phyloP scores from a whole-genome alignment of 2,113 vertebrate species.

The Callipepla squamata region DNA sequence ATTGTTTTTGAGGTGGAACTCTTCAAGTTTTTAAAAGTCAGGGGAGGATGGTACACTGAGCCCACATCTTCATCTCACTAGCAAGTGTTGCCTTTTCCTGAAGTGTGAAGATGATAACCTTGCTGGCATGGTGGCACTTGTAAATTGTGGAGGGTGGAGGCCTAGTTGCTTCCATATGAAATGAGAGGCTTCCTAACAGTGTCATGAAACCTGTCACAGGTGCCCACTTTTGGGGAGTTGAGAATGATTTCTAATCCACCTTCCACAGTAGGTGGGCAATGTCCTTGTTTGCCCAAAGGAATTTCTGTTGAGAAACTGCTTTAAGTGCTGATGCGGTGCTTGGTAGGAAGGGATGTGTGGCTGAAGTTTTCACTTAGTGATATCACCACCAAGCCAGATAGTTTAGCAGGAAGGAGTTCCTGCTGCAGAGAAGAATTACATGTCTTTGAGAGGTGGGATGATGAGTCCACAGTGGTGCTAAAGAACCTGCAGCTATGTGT shows the following conservation, averaged over 20 bases:
- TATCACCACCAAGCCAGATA: fast-evolving
- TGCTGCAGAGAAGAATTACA: background rate
- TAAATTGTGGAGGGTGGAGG: background rate
- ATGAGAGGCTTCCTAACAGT: too few relatives aligned
- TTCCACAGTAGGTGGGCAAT: background rate
- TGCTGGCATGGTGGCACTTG: background rate
- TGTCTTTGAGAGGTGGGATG: background rate
- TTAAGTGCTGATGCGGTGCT: fast-evolving
- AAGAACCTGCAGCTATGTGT: background rate
- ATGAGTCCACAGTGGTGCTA: background rate
- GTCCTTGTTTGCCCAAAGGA: background rate
- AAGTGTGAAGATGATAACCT: background rate
- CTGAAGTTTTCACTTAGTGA: background rate
- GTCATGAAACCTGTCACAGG: background rate
- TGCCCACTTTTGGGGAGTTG: background rate
- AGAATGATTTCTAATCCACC: background rate
- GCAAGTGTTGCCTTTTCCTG: background rate
- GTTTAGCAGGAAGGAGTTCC: background rate
- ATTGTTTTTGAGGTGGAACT: background rate
- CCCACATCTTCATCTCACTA: background rate
- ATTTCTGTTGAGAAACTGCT: background rate
- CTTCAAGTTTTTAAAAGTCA: background rate
- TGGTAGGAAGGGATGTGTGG: background rate
- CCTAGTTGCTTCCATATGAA: fast-evolving
- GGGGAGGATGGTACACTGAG: background rate